These are phyloP conservation scores for Apodemia mormo DNA, from an alignment of 2,888 invertebrate genomes.

Conservation along the genomic window DNA sequence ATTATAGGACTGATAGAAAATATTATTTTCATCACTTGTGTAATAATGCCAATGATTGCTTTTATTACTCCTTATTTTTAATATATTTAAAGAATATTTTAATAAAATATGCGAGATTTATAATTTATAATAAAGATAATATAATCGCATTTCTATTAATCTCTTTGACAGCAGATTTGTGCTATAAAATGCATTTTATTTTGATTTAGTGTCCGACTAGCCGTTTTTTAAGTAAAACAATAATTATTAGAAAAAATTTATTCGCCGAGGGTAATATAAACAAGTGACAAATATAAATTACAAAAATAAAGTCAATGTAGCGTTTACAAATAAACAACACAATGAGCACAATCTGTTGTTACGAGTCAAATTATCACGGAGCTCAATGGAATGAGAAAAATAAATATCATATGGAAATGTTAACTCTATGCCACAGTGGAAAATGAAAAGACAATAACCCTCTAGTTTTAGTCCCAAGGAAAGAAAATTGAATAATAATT, in stretches of 20 bases:
- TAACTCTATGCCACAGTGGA: background rate
- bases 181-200: constrained; percentile 8
- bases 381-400: constrained; percentile 18
- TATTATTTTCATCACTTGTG: background rate
- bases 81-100: background rate
- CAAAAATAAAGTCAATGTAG: constrained; percentile 70
- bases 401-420: constrained; percentile 9
- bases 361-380: constrained; percentile 14
- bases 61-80: background rate
- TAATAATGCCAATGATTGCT: background rate
- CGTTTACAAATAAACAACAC: constrained; percentile 61
- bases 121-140: background rate
- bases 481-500: background rate
- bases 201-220: constrained; percentile 45
- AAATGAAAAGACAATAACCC: background rate
- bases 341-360: constrained; percentile 41
- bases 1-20: background rate
- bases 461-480: background rate
- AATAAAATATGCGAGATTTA: background rate
- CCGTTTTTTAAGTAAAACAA: constrained; percentile 46
- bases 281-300: constrained; percentile 58
- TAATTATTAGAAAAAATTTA: constrained; percentile 41
- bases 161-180: constrained; percentile 6
- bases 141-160: background rate
- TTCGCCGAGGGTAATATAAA: constrained; percentile 48